Base-by-base conservation (phyloP, 2,113 vertebrate species). In the Melanerpes aurifrons region DNA sequence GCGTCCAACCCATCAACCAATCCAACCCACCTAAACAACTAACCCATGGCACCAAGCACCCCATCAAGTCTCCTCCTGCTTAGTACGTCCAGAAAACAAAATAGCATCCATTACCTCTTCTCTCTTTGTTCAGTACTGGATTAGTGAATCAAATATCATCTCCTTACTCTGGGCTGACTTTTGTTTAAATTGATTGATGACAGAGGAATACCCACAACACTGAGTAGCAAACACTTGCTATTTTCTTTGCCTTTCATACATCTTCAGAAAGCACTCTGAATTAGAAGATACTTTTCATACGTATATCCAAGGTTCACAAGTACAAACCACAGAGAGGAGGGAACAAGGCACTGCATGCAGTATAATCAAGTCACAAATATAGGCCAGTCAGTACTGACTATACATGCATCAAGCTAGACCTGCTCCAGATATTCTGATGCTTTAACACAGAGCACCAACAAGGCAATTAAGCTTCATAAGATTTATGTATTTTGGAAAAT, bases 331-430 rank as follows among this genome's bases (percentile, higher is more conserved):
- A 75, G 31, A 47, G 47, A 25, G 29, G 20, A 56, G 20, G 21
- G 19, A 67, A 66, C 32, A 53, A 53, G 22, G 32, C 32, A 64
- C 50, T 21, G 28, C 26, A 35, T 4, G 32, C 25, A 35, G 13
- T 4, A 54, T 20, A 78, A 87, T 2, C 0, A 0, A 85, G 45
- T 6, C 62, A n/a, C 16, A 76, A 45, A n/a, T 1, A 24, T 12
- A 31, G n/a, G 50, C 31, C 56, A 43, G 43, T 59, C 43, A 29
- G 14, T 37, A 56, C 22, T 2, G 1, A 13, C 48, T 28, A 13
- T 7, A 35, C 35, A 67, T 48, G 37, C 45, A 82, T 31, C 18
- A 79, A 50, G 29, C 18, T 37, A 59, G 82, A 59, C 61, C 59
- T 63, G 21, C 19, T 86, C 40, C 19, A 26, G 40, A 40, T 57